Conservation (phyloP, 1,140 invertebrate genomes). For the Probaryconus sp. region DNA sequence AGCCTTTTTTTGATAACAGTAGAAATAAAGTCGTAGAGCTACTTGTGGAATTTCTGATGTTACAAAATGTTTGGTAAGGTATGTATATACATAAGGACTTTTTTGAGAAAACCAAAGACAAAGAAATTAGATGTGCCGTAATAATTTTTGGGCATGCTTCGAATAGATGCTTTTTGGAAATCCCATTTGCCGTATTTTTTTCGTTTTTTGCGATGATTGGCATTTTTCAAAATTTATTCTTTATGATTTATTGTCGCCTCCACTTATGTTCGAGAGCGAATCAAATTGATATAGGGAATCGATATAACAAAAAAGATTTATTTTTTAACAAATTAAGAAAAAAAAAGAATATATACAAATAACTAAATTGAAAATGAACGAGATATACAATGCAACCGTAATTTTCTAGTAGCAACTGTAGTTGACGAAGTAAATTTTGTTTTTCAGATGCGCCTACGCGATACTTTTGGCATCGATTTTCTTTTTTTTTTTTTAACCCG, state of each 20-base stretch:
- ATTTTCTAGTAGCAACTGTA: conserved; percentile 45
- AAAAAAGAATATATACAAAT: neutral
- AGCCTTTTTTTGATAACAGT: too few relatives aligned
- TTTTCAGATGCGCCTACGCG: conserved; percentile 28
- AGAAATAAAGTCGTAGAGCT: conserved; percentile 16
- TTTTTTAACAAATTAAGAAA: neutral
- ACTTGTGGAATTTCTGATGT: neutral
- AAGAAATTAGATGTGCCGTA: conserved; percentile 71
- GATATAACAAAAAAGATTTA: neutral
- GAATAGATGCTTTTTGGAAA: conserved; percentile 75
- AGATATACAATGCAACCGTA: conserved; percentile 25
- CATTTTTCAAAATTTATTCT: conserved; percentile 75
- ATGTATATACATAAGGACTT: conserved; percentile 47
- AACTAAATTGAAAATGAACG: neutral
- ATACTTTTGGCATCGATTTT: conserved; percentile 15
- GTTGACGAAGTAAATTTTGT: conserved; percentile 26
- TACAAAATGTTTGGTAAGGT: conserved; percentile 45
- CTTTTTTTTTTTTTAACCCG: conserved; percentile 24
- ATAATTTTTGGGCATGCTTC: conserved; percentile 77
- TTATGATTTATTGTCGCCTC: conserved; percentile 36
- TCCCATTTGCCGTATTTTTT: conserved; percentile 65
- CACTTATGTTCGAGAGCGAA: conserved; percentile 8
- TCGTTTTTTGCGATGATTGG: conserved; percentile 71
- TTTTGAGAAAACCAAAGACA: conserved; percentile 30
- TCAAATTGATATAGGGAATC: too few relatives aligned